These are phyloP conservation scores for Melolontha melolontha DNA, from an alignment of 2,888 invertebrate species.

Conservation along the genomic window DNA sequence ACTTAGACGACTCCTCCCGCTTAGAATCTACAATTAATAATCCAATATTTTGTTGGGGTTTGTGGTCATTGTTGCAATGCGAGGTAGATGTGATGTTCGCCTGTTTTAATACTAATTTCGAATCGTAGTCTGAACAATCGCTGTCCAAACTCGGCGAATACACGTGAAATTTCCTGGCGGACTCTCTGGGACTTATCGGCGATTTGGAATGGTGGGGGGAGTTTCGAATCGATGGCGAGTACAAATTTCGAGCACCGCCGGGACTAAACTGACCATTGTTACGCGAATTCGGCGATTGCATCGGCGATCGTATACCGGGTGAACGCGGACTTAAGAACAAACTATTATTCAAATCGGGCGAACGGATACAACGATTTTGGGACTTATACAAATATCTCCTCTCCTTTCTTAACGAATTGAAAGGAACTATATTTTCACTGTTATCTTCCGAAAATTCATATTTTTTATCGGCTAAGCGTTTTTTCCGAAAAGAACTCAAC, in stretches of 20 bases:
- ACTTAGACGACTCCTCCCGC: slow-evolving; percentile 60
- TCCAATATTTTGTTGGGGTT: slow-evolving; percentile 53
- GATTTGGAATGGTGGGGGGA: slow-evolving; percentile 64
- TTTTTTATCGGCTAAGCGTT: slow-evolving; percentile 89
- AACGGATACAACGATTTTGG: slow-evolving; percentile 58
- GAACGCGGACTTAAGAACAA: slow-evolving; percentile 63
- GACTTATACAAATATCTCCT: slow-evolving; percentile 60
- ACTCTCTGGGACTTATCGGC: slow-evolving; percentile 62
- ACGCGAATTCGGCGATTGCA: slow-evolving; percentile 64
- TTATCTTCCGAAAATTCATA: slow-evolving; percentile 89
- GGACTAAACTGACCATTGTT: slow-evolving; percentile 62
- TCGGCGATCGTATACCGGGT: slow-evolving; percentile 60
- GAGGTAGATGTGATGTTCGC: slow-evolving; percentile 56
- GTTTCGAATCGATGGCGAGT: slow-evolving; percentile 60
- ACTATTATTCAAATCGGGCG: slow-evolving; percentile 60
- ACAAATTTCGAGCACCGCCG: slow-evolving; percentile 58
- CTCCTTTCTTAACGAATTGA: slow-evolving; percentile 70
- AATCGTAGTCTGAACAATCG: slow-evolving; percentile 65
- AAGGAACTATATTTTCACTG: slow-evolving; percentile 75
- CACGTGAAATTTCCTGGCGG: slow-evolving; percentile 62
- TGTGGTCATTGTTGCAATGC: slow-evolving; percentile 45
- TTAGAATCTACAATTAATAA: slow-evolving; percentile 62
- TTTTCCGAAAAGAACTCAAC: slow-evolving; percentile 85
- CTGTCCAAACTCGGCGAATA: slow-evolving; percentile 65
- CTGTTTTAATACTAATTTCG: slow-evolving; percentile 61